These are phyloP conservation scores for Tenthredo mesomela DNA, from an alignment of 2,888 invertebrate species.

Conservation along the genomic window DNA sequence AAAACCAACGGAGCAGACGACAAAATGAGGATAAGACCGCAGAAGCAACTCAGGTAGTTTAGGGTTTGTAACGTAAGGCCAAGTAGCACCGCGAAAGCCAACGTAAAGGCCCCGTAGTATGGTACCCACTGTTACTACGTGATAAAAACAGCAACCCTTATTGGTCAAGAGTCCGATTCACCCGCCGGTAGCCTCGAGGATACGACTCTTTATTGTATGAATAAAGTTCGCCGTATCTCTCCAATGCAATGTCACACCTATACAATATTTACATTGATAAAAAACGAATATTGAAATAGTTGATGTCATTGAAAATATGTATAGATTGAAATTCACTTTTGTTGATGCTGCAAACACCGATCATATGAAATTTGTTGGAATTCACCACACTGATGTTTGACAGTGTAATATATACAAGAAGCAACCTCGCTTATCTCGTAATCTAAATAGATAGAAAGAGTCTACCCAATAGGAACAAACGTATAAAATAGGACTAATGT, in stretches of 20 bases:
- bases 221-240: conserved; percentile 1
- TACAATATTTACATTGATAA: background rate
- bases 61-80: background rate
- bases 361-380: background rate
- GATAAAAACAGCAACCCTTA: conserved; percentile 26
- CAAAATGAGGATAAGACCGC: conserved; percentile 1
- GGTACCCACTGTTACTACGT: conserved; percentile 19
- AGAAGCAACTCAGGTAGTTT: background rate
- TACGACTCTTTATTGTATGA: background rate
- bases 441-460: too few species aligned
- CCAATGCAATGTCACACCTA: background rate
- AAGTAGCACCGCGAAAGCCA: conserved; percentile 11
- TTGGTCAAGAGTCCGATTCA: conserved; percentile 10
- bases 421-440: too few species aligned
- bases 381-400: too few species aligned
- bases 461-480: too few species aligned
- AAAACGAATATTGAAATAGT: background rate
- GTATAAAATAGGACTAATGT: too few species aligned
- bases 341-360: background rate
- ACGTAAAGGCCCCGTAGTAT: conserved; percentile 1
- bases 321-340: background rate
- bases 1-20: background rate
- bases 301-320: background rate
- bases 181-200: background rate
- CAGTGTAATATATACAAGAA: too few species aligned